Evolutionary conservation across 2,888 invertebrate genomes (phyloP), one percentile per base, ranked within the genome.

Genomic region (Morinoia aosen): DNA sequence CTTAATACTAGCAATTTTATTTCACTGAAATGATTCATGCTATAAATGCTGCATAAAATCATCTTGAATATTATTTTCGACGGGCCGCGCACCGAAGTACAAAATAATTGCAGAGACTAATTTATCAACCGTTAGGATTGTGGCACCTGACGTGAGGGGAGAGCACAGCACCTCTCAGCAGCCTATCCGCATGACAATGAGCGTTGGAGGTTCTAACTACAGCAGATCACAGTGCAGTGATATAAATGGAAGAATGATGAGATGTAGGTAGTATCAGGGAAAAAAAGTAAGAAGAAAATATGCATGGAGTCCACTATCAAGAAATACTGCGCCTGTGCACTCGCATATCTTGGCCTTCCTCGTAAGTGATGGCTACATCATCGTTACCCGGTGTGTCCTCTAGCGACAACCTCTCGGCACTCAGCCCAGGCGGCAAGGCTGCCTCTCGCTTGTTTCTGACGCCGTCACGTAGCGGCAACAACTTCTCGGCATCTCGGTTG

Each of bases 291-390:
- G 90, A 93, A 57, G 58, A 57, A 93, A 57, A 57, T 93, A 93
- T 93, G 56, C 90, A 8, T 33, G 11, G 57, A 57, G 48, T 56
- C 14, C 33, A 19, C 57, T 93, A 93, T 93, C 93, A 93, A 57
- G 93, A 93, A 0, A 93, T 93, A 33, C 93, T 93, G 93, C 93
- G 93, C 57, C 93, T 93, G 93, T 93, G 93, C 57, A 57, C 48
- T 57, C 93, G 93, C 33, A 57, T 56, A n/a, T 93, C 93, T 93
- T 57, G 56, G 58, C 93, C 93, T 93, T 57, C 93, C 57, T 56
- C 93, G 57, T 93, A 93, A 1, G 93, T 93, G 57, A 93, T 57
- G 57, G 25, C 93, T 93, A 11, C 57, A 33, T 93, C 93, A 33
- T 93, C 93, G 33, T 33, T 7, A 11, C n/a, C 19, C 1, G 48